Percentiles rank a stretch among this genome's conserved stretches.
Conservation (phyloP, 1,140 invertebrate genomes). For the Diploscapter pachys region DNA sequence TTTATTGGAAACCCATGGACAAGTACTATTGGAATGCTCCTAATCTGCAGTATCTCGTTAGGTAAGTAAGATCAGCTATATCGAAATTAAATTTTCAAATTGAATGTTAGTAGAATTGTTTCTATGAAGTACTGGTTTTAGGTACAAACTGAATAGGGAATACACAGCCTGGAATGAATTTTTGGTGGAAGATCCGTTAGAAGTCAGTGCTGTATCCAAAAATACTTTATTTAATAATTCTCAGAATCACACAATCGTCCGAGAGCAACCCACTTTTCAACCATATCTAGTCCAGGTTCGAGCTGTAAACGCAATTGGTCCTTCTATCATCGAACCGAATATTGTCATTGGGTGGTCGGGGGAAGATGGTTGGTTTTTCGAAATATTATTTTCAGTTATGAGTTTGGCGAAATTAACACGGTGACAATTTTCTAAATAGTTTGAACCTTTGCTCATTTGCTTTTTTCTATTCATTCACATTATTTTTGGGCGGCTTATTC, state of each 20-base stretch:
- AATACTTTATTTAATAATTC: constrained; percentile 10
- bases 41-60: constrained; percentile 83
- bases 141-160: constrained; percentile 71
- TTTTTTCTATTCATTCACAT: no score
- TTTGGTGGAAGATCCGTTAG: constrained; percentile 67
- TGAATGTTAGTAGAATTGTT: no score
- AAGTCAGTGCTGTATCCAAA: constrained; percentile 35
- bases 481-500: no score
- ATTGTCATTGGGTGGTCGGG: constrained; percentile 87
- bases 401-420: no score
- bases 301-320: constrained; percentile 83
- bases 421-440: constrained; percentile 7
- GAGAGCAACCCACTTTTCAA: constrained; percentile 85
- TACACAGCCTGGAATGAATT: constrained; percentile 67
- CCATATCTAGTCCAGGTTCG: constrained; percentile 85
- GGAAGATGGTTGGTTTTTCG: constrained; percentile 71
- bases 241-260: constrained; percentile 63
- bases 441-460: not conserved
- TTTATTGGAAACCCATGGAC: constrained; percentile 74
- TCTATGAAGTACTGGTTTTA: not conserved
- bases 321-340: constrained; percentile 75
- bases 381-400: no score
- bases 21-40: constrained; percentile 93
- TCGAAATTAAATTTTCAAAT: not conserved
- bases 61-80: constrained; percentile 41